Evolutionary conservation across 2,888 invertebrate species (phyloP), one percentile per base, ranked within the genome.

Genomic region (Carpatolechia fugitivella): DNA sequence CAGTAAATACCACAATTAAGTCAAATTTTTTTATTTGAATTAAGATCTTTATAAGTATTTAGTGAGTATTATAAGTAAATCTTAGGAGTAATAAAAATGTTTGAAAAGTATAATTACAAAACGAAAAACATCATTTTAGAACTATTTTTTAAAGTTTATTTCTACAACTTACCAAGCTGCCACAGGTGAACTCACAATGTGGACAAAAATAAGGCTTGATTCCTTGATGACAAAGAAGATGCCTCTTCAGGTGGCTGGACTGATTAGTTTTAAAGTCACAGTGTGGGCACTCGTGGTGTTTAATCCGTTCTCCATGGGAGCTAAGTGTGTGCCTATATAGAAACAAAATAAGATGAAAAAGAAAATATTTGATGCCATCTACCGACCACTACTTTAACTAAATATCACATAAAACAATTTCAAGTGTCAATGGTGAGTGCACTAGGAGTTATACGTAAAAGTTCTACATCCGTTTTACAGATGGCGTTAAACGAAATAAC

Each of bases 151-250:
- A 6, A 51, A 51, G 44, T 20, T 20, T 44, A 36, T 11, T 35
- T 31, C 13, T 7, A 14, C 14, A 38, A 38, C 91, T 91, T 82
- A 96, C 95, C 90, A 95, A 91, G 70, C 94, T 94, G 61, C 95
- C 96, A 78, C 95, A 95, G 4, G 93, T 93, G 68, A 94, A 95
- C 24, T 87, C 69, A 76, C 98, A 98, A 76, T 97, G 93, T 0
- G 95, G 95, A 81, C 98, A 98, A 52, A 91, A 91, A 82, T 95
- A 97, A 0, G 98, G 97, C 76, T 96, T 97, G 31, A 93, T 91
- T 3, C 96, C 96, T 3, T 94, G 94, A 77, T 98, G 97, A 20
- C 94, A 91, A 3, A 95, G 91, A 75, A 94, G 87, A 78, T 98
- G 98, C 48, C 97, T 92, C 70, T 93, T 94, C 66, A 98, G 82